These are phyloP conservation scores for Platycnemis pennipes DNA, from an alignment of 2,888 invertebrate species.

Conservation along the genomic window DNA sequence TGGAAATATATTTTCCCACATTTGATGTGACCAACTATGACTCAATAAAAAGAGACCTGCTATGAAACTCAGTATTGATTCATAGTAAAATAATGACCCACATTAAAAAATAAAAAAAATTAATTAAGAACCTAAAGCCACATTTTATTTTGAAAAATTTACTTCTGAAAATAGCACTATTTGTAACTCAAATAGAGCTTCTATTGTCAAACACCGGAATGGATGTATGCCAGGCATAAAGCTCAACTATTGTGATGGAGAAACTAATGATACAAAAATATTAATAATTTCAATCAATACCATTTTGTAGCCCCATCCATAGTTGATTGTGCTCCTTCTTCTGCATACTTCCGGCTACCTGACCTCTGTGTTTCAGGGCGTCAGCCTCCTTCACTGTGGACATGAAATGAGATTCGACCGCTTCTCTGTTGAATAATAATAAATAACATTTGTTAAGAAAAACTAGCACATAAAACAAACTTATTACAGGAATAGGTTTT, in stretches of 20 bases:
- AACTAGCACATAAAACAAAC: neutral
- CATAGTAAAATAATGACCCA: too few relatives aligned
- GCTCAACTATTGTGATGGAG: neutral
- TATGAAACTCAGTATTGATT: too few relatives aligned
- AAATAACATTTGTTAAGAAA: neutral
- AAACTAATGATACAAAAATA: constrained; percentile 24
- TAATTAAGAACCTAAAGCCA: too few relatives aligned
- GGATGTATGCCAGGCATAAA: too few relatives aligned
- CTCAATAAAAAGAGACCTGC: too few relatives aligned
- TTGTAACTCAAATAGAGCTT: too few relatives aligned
- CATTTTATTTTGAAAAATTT: too few relatives aligned
- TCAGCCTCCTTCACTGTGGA: constrained; percentile 98
- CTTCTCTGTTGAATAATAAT: constrained; percentile 84
- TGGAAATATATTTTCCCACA: too few relatives aligned
- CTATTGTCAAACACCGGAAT: too few relatives aligned
- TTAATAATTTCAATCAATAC: constrained; percentile 79
- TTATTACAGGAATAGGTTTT: neutral
- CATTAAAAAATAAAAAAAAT: too few relatives aligned
- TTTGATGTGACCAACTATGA: too few relatives aligned
- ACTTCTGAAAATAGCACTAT: too few relatives aligned
- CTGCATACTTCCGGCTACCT: constrained; percentile 94
- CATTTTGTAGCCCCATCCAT: constrained; percentile 96
- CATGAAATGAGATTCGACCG: constrained; percentile 96
- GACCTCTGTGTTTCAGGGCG: constrained; percentile 96
- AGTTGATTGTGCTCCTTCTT: constrained; percentile 98